A percentile compares a stretch with the other conserved stretches of the same genome.
Evolutionary conservation across 2,113 vertebrate species (phyloP).

Genomic region (Eonycteris spelaea): DNA sequence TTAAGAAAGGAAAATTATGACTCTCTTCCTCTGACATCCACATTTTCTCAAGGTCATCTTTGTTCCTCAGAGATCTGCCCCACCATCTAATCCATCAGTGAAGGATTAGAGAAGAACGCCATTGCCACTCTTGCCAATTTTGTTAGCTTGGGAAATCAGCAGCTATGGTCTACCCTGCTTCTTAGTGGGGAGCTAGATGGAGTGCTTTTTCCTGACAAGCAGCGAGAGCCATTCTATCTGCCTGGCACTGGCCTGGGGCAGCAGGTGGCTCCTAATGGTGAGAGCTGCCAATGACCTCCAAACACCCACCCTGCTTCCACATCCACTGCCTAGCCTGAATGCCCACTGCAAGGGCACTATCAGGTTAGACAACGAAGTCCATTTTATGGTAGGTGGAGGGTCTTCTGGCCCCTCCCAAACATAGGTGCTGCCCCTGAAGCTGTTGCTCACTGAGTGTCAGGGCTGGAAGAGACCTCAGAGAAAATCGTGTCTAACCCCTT

Average conservation of each 20-base stretch:
- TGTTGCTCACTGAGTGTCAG: background rate
- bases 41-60: slow-evolving; percentile 61
- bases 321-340: background rate
- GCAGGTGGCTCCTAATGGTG: background rate
- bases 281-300: background rate
- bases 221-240: background rate
- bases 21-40: slow-evolving; percentile 8
- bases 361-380: background rate
- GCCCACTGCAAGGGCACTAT: background rate
- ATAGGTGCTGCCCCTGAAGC: background rate
- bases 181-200: background rate
- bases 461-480: background rate
- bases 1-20: slow-evolving; percentile 51
- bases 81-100: slow-evolving; percentile 5
- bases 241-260: background rate
- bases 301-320: background rate
- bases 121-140: background rate
- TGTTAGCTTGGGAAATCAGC: slow-evolving; percentile 9
- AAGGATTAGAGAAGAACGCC: background rate
- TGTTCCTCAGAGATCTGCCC: slow-evolving; percentile 40
- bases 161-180: background rate
- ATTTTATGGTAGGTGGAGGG: background rate
- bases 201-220: background rate
- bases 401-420: background rate
- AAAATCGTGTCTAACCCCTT: background rate